Percentiles rank a stretch among this genome's conserved stretches.
phyloP scores from a whole-genome alignment of 64 coral and sea anemone genomes.

The Pocillopora verrucosa region DNA sequence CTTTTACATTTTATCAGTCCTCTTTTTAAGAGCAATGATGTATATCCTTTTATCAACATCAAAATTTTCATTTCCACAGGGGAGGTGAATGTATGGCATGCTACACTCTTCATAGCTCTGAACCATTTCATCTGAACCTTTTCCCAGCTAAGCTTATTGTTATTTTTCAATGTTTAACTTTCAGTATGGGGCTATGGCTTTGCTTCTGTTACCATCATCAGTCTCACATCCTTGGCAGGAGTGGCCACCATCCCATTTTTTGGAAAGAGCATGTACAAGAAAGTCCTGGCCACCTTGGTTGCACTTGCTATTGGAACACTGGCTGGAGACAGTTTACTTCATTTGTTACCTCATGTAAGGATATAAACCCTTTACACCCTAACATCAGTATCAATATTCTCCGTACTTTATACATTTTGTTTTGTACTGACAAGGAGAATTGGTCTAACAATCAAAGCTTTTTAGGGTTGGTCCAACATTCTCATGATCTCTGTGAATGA shows the following conservation, averaged over 20 bases:
- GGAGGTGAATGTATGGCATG: too few relatives aligned
- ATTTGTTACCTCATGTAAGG: constrained; percentile 86
- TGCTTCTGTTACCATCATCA: constrained; percentile 67
- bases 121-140: too few relatives aligned
- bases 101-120: too few relatives aligned
- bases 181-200: constrained; percentile 90
- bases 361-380: background rate
- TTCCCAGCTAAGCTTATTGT: background rate
- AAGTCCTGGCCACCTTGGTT: constrained; percentile 74
- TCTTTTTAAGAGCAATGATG: too few relatives aligned
- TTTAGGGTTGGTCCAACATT: too few relatives aligned
- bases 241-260: constrained; percentile 70
- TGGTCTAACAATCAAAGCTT: too few relatives aligned
- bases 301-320: constrained; percentile 81
- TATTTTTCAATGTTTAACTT: constrained; percentile 38
- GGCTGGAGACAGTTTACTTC: constrained; percentile 70
- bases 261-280: constrained; percentile 65
- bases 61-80: too few relatives aligned
- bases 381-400: background rate
- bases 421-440: too few relatives aligned
- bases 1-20: too few relatives aligned
- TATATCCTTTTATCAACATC: too few relatives aligned
- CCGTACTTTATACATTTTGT: background rate
- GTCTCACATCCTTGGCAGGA: constrained; percentile 64
- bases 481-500: too few relatives aligned